Base-by-base conservation (phyloP, 2,113 vertebrate genomes). In the Oncorhynchus clarkii region DNA sequence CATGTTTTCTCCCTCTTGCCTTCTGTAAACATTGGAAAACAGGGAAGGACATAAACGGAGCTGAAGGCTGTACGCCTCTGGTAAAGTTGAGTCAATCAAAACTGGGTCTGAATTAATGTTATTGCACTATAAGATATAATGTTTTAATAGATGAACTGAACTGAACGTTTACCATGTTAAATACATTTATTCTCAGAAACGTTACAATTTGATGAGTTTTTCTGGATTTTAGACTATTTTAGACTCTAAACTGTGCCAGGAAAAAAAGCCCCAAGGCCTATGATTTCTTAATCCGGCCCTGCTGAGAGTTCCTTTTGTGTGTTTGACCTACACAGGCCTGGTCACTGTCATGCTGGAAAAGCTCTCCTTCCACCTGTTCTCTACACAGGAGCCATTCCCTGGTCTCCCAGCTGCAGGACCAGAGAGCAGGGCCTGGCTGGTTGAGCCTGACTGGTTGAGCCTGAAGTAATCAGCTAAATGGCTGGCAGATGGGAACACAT, bases 391-490 rank as follows among this genome's bases (percentile, higher is more conserved):
- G 72, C 85, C 67, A 65, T 16, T 71, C 68, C 78, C 72, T 34
- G 66, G 78, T 73, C 72, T 73, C 73, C 22, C 74, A 76, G 80
- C 82, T 76, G 73, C 79, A 71, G 71, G 74, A 73, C 51, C 16
- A 27, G 34, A 27, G 34, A 66, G 70, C 80, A 81, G 5, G 75
- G 78, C 78, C 77, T 83, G 73, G 80, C 79, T 76, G 80, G 78
- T 62, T 70, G 71, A 73, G 75, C 67, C 75, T 67, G 24, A 70
- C 79, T 76, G 80, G 78, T 62, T 70, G 71, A 73, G 75, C 67
- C 75, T 67, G 24, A 70, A 81, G 82, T 88, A 88, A 91, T 92
- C 91, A 90, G 85, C 83, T 87, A 90, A 92, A 88, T 90, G 84
- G 84, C 83, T 83, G 84, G 79, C 86, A 85, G 84, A 88, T 86